Evolutionary conservation across 2,797 vertebrate species (phyloP), one percentile per base, ranked within the genome.

Genomic region (Buphagus erythrorhynchus): DNA sequence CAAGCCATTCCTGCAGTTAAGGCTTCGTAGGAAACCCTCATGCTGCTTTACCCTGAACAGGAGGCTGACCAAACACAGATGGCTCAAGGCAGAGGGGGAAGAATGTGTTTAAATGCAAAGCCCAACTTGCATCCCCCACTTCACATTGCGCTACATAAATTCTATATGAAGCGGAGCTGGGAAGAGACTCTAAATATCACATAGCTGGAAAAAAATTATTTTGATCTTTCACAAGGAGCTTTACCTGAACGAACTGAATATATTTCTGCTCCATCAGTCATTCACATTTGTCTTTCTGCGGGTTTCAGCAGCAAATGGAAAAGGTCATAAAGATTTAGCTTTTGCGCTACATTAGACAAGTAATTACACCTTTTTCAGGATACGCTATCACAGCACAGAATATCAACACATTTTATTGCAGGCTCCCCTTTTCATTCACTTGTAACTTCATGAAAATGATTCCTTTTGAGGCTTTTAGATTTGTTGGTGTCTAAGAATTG

Each of bases 291-390:
- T 73, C 59, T 90, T 33, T 63, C 55, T 86, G 54, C 61, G 71
- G 63, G 28, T 90, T 95, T 86, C 85, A 93, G 89, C 76, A 79
- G 79, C 57, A 95, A 93, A 84, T 61, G 59, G 48, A 76, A 88
- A 91, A 90, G 82, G 80, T 95, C 63, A 63, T 25, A 62, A 94
- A 81, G 85, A 86, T 74, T 76, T 90, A 86, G 71, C 92, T 95
- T 95, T 58, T 79, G 46, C 14, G 38, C 45, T 71, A 28, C 62
- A n/a, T 90, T 91, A 92, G 33, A 94, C 80, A 89, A 67, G n/a
- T 51, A 85, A 90, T 94, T 81, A 73, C 38, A 73, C 36, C 36
- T 90, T 66, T 86, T 77, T 38, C 40, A 78, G 76, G 46, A 55
- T 43, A 67, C 29, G 18, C 59, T 45, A 25, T 28, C 71, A 45